Base-by-base conservation (phyloP, 2,888 invertebrate genomes). In the Eristalis intricaria region DNA sequence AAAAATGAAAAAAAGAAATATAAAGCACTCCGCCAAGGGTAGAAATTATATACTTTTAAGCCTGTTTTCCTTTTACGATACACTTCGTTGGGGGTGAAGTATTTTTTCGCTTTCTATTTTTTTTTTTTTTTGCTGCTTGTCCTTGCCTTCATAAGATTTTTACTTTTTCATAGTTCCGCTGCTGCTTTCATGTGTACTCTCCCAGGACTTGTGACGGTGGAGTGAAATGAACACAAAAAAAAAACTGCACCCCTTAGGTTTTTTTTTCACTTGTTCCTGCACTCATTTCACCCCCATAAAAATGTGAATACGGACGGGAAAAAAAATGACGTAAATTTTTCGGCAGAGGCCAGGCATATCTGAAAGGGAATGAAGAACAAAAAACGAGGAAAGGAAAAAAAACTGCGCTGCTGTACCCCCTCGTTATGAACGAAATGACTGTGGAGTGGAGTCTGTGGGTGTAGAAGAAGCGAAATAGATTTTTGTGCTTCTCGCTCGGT, bases 241-340 rank as follows among this genome's bases (percentile, higher is more conserved):
- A 82, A 77, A 73, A 77, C 19, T 86, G 82, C 74, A 86, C 86
- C 86, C 85, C 69, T 73, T 68, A 64, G 11, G 29, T 80, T 73
- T 81, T 70, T 69, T 84, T 80, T 81, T 69, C 29, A 58, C 26
- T 43, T 77, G 77, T 68, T 38, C 64, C 76, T 73, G 68, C 73
- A 68, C 64, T 74, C 82, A 74, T 82, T 78, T 83, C 78, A 83
- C 77, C 86, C 86, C 78, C 73, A 69, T 77, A 70, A 69, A 85
- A 81, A 77, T 74, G 73, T 65, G 64, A 69, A 66, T 61, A 70
- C 70, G 61, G 29, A 68, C 66, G 7, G 5, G 5, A 32, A 71
- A 82, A 65, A 83, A 71, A 73, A 76, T 60, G 23, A 80, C 71
- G 43, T 43, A 68, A 38, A 81, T 65, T 66, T 75, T 81, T 38